Percentiles rank a stretch among this genome's conserved stretches.
Evolutionary conservation across 2,888 invertebrate species (phyloP).

Genomic region (Himalopsyche kuldschensis): DNA sequence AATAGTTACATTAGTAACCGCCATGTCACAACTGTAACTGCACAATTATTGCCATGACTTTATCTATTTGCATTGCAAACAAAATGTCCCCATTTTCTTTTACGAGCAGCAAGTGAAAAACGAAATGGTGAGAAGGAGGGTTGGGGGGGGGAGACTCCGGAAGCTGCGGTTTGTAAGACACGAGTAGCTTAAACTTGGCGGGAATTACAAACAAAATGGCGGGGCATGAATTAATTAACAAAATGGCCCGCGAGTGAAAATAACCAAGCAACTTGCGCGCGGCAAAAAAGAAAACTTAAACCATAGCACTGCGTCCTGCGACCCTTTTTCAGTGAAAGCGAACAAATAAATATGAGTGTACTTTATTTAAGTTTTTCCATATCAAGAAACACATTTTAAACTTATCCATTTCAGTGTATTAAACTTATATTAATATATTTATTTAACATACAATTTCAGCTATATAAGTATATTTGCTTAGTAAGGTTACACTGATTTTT

Average conservation of each 20-base stretch:
- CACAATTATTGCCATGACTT: too few species aligned
- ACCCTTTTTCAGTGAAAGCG: neutral
- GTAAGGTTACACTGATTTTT: too few species aligned
- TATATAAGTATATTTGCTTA: too few species aligned
- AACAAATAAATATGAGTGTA: neutral
- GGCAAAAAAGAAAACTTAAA: neutral
- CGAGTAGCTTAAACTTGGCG: conserved; percentile 1
- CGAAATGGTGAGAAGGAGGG: neutral
- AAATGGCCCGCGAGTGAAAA: neutral
- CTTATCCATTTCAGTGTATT: too few species aligned
- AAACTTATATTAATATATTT: too few species aligned
- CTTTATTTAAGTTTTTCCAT: too few species aligned
- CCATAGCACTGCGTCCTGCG: neutral
- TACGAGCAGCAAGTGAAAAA: neutral
- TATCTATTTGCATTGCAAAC: neutral
- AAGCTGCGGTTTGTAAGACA: neutral
- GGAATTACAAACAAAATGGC: conserved; percentile 8
- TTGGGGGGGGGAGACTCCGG: neutral
- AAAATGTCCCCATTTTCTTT: neutral
- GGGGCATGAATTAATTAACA: conserved; percentile 25
- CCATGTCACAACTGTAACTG: too few species aligned
- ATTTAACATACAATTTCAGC: too few species aligned
- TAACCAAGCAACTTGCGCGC: neutral
- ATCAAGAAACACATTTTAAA: too few species aligned
- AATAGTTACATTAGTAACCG: too few species aligned